phyloP scores from a whole-genome alignment of 2,113 vertebrate species.

The Cynoglossus semilaevis region DNA sequence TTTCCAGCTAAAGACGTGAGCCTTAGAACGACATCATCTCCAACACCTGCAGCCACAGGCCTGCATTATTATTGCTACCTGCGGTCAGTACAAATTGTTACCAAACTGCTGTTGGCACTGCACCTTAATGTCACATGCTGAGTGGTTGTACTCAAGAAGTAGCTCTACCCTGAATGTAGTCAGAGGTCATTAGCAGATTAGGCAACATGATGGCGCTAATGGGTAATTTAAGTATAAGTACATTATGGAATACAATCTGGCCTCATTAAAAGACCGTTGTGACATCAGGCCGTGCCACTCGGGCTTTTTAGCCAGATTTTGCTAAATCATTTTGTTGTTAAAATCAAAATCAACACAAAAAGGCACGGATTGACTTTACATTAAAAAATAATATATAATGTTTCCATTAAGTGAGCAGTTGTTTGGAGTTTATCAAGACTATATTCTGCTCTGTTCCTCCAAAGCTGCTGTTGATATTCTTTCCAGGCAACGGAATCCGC shows the following conservation, averaged over 20 bases:
- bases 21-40: no score
- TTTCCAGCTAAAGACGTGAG: no score
- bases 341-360: slow-evolving; percentile 31
- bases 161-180: neutral
- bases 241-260: slow-evolving; percentile 2
- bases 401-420: neutral
- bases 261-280: slow-evolving; percentile 2
- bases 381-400: slow-evolving; percentile 6
- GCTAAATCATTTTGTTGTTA: slow-evolving; percentile 12
- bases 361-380: slow-evolving; percentile 13
- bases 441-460: slow-evolving; percentile 1
- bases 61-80: no score
- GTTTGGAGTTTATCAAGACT: no score
- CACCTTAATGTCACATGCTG: neutral
- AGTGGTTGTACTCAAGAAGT: slow-evolving; percentile 9
- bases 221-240: neutral
- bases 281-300: slow-evolving; percentile 5
- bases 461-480: slow-evolving; percentile 53
- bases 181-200: neutral
- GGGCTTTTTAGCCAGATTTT: slow-evolving; percentile 12
- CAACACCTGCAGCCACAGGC: no score
- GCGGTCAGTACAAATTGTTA: no score
- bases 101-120: no score
- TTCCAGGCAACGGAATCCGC: slow-evolving; percentile 43
- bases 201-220: neutral